Evolutionary conservation across 2,797 vertebrate genomes (phyloP).

Genomic region (Enteromius afrohamiltoni): DNA sequence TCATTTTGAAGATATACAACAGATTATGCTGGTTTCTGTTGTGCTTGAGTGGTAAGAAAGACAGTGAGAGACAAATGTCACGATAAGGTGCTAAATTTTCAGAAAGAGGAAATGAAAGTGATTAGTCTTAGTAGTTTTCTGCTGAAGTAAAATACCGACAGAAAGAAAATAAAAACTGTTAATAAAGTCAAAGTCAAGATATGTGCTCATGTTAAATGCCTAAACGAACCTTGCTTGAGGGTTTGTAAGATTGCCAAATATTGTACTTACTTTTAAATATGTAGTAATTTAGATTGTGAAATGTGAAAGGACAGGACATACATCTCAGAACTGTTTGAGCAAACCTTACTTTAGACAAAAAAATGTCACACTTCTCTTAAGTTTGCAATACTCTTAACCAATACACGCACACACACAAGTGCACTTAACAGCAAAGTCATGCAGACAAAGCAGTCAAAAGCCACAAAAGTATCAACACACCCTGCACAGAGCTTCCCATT

Average conservation of each 20-base stretch:
- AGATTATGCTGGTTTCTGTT: background rate
- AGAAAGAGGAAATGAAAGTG: constrained; percentile 51
- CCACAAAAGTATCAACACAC: constrained; percentile 46
- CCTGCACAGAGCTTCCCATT: constrained; percentile 46
- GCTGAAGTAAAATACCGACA: constrained; percentile 18
- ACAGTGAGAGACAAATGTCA: background rate
- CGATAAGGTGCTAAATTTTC: background rate
- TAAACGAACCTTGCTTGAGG: background rate
- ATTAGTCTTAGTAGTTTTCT: background rate
- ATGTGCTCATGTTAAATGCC: background rate
- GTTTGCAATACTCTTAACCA: background rate
- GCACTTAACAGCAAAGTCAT: background rate
- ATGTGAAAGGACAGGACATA: background rate
- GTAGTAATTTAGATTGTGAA: background rate
- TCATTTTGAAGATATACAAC: background rate
- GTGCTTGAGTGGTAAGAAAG: background rate
- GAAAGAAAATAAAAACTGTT: background rate
- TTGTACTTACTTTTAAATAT: background rate
- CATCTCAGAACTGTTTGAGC: background rate
- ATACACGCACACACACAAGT: constrained; percentile 2
- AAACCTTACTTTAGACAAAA: background rate
- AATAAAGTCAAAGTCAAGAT: background rate
- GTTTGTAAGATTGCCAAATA: background rate
- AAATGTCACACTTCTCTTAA: background rate
- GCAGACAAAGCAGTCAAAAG: background rate